phyloP scores from a whole-genome alignment of 2,113 vertebrate genomes.

The Crotalus viridis region DNA sequence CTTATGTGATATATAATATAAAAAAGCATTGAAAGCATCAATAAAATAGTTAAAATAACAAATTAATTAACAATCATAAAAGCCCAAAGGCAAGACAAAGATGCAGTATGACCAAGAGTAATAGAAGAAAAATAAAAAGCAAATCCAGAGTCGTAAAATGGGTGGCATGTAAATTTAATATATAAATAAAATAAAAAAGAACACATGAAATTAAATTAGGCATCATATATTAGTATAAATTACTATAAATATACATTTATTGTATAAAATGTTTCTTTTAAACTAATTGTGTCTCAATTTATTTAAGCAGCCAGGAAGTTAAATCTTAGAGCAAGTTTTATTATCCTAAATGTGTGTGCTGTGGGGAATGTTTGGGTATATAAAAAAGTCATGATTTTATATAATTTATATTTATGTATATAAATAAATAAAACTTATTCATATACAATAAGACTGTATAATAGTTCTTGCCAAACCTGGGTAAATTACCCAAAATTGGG shows the following conservation, averaged over 20 bases:
- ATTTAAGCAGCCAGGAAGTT: slow-evolving; percentile 45
- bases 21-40: neutral
- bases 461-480: no score
- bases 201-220: slow-evolving; percentile 59
- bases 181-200: neutral
- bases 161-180: no score
- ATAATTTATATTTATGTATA: slow-evolving; percentile 4
- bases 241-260: slow-evolving; percentile 64
- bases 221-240: slow-evolving; percentile 60
- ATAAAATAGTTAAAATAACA: neutral
- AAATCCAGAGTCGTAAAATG: no score
- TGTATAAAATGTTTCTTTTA: slow-evolving; percentile 62
- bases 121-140: no score
- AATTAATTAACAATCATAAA: neutral
- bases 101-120: no score
- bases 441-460: neutral
- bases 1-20: neutral
- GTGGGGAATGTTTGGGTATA: slow-evolving; percentile 36
- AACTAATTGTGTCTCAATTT: slow-evolving; percentile 62
- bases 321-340: slow-evolving; percentile 59
- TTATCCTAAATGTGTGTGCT: slow-evolving; percentile 43
- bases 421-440: neutral
- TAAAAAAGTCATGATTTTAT: slow-evolving; percentile 36
- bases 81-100: neutral
- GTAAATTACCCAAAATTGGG: no score